Base-by-base conservation (phyloP, 2,113 vertebrate genomes). In the Leptobrachium leishanense region DNA sequence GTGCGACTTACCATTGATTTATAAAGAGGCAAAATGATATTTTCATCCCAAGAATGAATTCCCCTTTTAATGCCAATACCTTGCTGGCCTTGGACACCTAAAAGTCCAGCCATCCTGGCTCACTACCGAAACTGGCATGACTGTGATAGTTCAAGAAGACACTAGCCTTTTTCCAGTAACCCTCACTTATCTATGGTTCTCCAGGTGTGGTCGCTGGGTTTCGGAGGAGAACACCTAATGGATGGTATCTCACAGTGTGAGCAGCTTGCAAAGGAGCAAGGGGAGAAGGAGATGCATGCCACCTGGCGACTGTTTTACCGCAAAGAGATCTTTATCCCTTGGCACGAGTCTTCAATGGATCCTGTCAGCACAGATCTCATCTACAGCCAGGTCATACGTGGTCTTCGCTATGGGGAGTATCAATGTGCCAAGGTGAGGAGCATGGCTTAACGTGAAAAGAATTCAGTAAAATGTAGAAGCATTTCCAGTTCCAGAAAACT, bases 281-380 rank as follows among this genome's bases (percentile, higher is more conserved):
- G 96, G 0, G 93, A 92, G 0, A 93, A 93, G 0, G 96, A 97
- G 62, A 94, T 95, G 75, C 91, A 97, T 0, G 88, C 96, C 0
- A 95, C 98, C 3, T 99, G 97, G 97, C 91, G 95, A 0, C 88
- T 99, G 53, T 94, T 94, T 86, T 97, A 96, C 88, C 93, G 96
- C 5, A 99, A 99, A 86, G 97, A 99, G 83, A 89, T 99, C 86
- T 99, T 99, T 85, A 94, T 93, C 0, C 96, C 98, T 0, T 99
- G 98, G 98, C 98, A 98, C 31, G 88, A 93, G 88, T 94, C 92
- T 85, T 84, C 10, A 3, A 86, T 94, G 76, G 98, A 99, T 83
- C 83, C 90, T 0, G 44, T 94, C 83, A 95, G 96, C 91, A 98
- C 96, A 0, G 91, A 96, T 15, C 96, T 99, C 83, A 96, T 99